A percentile compares a stretch with the other conserved stretches of the same genome.
phyloP scores from a whole-genome alignment of 2,888 invertebrate genomes.

The Erebia aethiops region DNA sequence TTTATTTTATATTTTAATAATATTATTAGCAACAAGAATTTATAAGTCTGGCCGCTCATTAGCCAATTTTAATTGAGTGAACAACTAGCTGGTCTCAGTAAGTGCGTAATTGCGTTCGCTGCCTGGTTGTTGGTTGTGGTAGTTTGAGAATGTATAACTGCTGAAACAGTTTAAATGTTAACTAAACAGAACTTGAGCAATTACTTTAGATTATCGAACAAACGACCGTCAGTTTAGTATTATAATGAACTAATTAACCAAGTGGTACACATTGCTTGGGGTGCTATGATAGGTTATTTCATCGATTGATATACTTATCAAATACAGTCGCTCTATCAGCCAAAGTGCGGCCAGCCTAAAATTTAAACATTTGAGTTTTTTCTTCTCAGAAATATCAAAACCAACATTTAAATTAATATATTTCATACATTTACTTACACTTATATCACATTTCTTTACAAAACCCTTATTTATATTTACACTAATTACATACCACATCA shows the following conservation, averaged over 20 bases:
- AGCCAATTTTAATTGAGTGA: not conserved
- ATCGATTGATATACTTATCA: too few species aligned
- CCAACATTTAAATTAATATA: conserved; percentile 26
- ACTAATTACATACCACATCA: conserved; percentile 37
- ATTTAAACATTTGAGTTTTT: conserved; percentile 25
- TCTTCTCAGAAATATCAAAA: conserved; percentile 24
- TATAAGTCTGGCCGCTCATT: not conserved
- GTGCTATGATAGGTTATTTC: too few species aligned
- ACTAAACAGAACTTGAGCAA: too few species aligned
- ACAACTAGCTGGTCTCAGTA: too few species aligned
- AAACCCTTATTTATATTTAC: conserved; percentile 49
- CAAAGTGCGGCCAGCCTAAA: not conserved
- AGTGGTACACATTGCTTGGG: too few species aligned
- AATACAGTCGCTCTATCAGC: not conserved
- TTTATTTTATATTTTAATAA: conserved; percentile 22
- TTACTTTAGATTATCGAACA: too few species aligned
- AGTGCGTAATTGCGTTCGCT: too few species aligned
- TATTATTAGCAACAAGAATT: conserved; percentile 25
- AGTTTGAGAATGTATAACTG: too few species aligned
- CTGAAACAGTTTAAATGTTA: too few species aligned
- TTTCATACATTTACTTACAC: conserved; percentile 47
- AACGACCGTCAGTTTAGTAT: too few species aligned
- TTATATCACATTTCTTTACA: conserved; percentile 67
- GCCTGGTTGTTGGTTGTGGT: too few species aligned
- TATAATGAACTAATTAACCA: too few species aligned